Conservation (phyloP, 2,113 vertebrate genomes). For the Heterotis niloticus region DNA sequence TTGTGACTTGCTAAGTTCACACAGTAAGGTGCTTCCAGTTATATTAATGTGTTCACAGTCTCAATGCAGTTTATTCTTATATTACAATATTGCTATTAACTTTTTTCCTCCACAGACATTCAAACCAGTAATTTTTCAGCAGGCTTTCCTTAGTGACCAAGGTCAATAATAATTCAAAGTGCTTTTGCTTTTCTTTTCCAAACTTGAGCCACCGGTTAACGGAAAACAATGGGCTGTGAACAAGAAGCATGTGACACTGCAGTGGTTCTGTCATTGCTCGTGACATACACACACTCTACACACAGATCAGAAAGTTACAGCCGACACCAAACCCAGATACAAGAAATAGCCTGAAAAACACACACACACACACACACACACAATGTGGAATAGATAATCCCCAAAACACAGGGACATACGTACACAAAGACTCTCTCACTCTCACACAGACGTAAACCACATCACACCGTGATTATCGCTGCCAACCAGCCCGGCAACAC, state of each 20-base stretch:
- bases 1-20: too few relatives aligned
- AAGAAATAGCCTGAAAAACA: background rate
- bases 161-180: background rate
- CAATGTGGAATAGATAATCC: slow-evolving; percentile 54
- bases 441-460: slow-evolving; percentile 32
- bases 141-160: background rate
- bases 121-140: too few relatives aligned
- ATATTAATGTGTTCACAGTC: too few relatives aligned
- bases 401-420: slow-evolving; percentile 58
- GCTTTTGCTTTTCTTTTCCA: background rate
- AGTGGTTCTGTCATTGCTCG: too few relatives aligned
- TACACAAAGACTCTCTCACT: slow-evolving; percentile 26
- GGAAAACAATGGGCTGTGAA: background rate
- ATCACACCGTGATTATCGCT: slow-evolving; percentile 66
- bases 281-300: too few relatives aligned
- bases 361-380: background rate
- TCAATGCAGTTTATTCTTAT: too few relatives aligned
- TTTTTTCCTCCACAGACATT: too few relatives aligned
- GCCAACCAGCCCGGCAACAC: slow-evolving; percentile 68
- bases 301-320: background rate
- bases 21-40: too few relatives aligned
- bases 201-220: background rate
- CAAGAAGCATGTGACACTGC: too few relatives aligned
- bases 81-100: too few relatives aligned
- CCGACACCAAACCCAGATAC: background rate